phyloP scores from a whole-genome alignment of 2,797 vertebrate species.

The Acipenser oxyrinchus region DNA sequence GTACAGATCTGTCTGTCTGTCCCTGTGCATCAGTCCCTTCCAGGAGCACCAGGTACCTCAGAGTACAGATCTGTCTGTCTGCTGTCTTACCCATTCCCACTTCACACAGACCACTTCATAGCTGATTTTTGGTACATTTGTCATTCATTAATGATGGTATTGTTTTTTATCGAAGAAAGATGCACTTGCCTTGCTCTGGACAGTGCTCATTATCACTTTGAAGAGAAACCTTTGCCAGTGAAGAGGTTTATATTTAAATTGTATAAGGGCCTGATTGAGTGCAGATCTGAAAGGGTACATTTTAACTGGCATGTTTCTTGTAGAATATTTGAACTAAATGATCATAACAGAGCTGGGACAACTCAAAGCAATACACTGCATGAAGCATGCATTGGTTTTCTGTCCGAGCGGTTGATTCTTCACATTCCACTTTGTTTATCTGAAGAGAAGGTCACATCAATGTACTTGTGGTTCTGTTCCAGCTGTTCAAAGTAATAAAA shows the following conservation, averaged over 20 bases:
- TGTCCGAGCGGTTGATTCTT: conserved; percentile 21
- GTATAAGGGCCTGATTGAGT: conserved; percentile 4
- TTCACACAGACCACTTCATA: too few relatives aligned
- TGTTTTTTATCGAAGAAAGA: conserved; percentile 15
- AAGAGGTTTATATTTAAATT: not conserved
- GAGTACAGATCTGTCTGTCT: too few relatives aligned
- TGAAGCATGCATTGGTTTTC: conserved; percentile 31
- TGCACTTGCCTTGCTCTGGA: not conserved
- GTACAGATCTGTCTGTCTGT: too few relatives aligned
- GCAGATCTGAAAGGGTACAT: conserved; percentile 8
- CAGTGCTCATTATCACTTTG: not conserved
- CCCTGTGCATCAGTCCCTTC: too few relatives aligned
- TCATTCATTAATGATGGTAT: conserved; percentile 11
- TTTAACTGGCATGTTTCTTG: conserved; percentile 23
- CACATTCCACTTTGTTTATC: conserved; percentile 7
- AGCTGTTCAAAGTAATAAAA: conserved; percentile 14
- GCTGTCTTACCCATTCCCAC: too few relatives aligned
- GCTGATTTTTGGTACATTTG: not conserved
- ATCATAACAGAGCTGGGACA: conserved; percentile 20
- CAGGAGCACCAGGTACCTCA: too few relatives aligned
- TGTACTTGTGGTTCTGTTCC: conserved; percentile 15
- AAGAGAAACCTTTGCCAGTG: too few relatives aligned
- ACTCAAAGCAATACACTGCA: conserved; percentile 28
- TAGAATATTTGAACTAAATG: conserved; percentile 22
- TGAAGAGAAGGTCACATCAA: conserved; percentile 9